Evolutionary conservation across 2,113 vertebrate genomes (phyloP).

Genomic region (Nansenia antarctica): DNA sequence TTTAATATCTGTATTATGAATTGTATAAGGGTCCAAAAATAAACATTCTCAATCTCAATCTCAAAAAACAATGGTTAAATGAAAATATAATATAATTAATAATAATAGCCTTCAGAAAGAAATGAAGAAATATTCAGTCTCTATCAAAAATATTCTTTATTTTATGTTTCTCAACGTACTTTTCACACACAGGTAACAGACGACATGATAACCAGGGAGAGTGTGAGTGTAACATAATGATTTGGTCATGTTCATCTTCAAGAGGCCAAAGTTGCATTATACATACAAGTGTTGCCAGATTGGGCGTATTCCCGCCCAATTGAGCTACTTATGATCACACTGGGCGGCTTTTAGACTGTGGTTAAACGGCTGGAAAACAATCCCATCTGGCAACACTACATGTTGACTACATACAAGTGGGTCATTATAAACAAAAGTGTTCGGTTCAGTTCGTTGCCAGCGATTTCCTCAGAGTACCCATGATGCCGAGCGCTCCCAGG

Average conservation of each 20-base stretch:
- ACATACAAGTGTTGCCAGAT: no score
- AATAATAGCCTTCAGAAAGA: neutral
- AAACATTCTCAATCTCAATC: neutral
- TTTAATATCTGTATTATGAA: neutral
- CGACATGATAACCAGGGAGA: no score
- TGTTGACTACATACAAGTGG: no score
- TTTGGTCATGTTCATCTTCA: no score
- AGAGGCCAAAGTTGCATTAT: no score
- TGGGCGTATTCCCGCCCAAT: no score
- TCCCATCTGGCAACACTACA: no score
- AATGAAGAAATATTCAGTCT: neutral
- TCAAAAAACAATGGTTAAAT: neutral
- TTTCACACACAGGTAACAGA: conserved; percentile 1
- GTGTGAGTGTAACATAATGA: no score
- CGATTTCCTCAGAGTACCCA: conserved; percentile 82
- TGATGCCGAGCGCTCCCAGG: conserved; percentile 77
- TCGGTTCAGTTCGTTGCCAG: conserved; percentile 47
- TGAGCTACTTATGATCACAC: no score
- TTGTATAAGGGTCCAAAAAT: neutral
- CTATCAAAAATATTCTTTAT: conserved; percentile 53
- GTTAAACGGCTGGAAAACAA: no score
- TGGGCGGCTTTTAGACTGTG: no score
- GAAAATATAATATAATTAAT: neutral
- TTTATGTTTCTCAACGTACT: conserved; percentile 18
- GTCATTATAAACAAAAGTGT: no score